phyloP scores from a whole-genome alignment of 2,113 vertebrate species.

The Sula dactylatra region DNA sequence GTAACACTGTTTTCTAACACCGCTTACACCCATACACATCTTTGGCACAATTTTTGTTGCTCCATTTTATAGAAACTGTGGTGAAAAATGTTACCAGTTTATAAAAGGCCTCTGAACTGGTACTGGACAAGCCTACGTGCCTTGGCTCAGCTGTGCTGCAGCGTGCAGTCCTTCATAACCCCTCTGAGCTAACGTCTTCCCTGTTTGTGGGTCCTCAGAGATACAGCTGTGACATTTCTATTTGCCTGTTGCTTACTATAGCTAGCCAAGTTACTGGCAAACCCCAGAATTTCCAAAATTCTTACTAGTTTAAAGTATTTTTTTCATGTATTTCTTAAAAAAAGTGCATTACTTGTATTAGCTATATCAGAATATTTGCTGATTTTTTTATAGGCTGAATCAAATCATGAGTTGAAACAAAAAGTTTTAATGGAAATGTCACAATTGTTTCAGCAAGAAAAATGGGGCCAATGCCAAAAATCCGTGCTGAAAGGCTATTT shows the following conservation, averaged over 20 bases:
- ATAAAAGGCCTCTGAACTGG: neutral
- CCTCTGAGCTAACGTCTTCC: neutral
- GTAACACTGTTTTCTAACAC: neutral
- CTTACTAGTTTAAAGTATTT: neutral
- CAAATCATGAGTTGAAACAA: neutral
- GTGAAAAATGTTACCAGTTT: neutral
- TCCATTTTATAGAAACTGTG: neutral
- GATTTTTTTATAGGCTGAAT: neutral
- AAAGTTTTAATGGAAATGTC: neutral
- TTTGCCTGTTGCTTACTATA: neutral
- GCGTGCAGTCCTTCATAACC: neutral
- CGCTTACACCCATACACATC: too few relatives aligned
- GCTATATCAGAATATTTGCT: fast-evolving
- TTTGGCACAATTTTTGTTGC: neutral
- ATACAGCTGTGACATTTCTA: neutral
- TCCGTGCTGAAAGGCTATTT: neutral
- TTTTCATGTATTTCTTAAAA: neutral
- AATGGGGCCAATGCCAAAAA: neutral
- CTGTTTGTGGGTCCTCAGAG: neutral
- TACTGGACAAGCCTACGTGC: neutral
- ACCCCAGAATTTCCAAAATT: neutral
- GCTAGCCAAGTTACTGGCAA: neutral
- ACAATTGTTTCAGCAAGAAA: neutral
- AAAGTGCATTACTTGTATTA: neutral
- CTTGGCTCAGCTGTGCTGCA: neutral